phyloP scores from a whole-genome alignment of 2,113 vertebrate species.

The Phrynocephalus versicolor region DNA sequence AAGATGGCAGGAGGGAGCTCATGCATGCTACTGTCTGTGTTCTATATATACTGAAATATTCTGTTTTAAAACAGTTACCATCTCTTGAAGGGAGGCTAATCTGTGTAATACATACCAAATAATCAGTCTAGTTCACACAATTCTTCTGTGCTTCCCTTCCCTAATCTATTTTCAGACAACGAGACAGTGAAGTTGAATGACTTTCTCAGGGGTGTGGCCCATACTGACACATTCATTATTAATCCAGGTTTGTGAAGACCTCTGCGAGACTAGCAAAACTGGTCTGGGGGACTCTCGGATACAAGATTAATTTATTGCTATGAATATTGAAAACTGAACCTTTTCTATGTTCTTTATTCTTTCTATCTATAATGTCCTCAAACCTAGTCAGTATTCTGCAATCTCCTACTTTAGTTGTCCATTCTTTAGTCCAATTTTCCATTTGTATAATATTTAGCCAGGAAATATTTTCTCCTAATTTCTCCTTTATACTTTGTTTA shows the following conservation, averaged over 20 bases:
- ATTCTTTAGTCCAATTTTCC: too few relatives aligned
- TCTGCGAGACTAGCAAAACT: not conserved
- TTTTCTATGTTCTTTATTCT: too few relatives aligned
- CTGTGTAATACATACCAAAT: not conserved
- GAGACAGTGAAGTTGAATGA: conserved; percentile 44
- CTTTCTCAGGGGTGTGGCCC: conserved; percentile 30
- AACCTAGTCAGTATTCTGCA: too few relatives aligned
- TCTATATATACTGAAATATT: not conserved
- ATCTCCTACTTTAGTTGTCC: too few relatives aligned
- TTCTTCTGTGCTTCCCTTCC: not conserved
- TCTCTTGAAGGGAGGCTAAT: too few relatives aligned
- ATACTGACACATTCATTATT: conserved; percentile 25
- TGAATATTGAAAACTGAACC: too few relatives aligned
- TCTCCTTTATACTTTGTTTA: too few relatives aligned
- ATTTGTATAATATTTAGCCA: too few relatives aligned
- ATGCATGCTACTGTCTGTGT: not conserved
- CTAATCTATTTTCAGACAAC: conserved; percentile 30
- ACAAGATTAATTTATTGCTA: not conserved
- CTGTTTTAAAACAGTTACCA: not conserved
- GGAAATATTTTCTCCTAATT: too few relatives aligned
- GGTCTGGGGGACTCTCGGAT: not conserved
- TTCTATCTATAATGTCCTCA: too few relatives aligned
- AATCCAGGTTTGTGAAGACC: conserved; percentile 37
- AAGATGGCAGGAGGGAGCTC: too few relatives aligned
- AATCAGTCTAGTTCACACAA: not conserved